Evolutionary conservation across 2,113 vertebrate genomes (phyloP).

Genomic region (Lasiurus borealis): DNA sequence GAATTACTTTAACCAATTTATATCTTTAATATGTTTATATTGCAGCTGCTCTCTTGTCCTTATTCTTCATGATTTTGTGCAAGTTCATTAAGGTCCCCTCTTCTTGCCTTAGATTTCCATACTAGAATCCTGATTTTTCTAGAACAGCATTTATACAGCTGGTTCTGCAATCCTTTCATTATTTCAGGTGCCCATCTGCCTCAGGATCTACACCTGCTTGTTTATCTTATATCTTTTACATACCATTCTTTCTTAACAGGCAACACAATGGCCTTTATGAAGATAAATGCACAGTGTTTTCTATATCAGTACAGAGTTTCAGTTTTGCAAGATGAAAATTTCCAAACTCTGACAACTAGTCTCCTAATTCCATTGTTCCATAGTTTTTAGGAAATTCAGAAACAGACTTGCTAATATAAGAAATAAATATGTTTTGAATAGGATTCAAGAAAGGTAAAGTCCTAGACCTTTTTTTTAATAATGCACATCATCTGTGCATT

Average conservation of each 20-base stretch:
- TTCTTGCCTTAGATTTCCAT: neutral
- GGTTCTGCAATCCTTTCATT: conserved; percentile 2
- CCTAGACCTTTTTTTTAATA: neutral
- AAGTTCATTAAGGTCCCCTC: neutral
- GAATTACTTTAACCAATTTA: neutral
- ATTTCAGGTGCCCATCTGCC: neutral
- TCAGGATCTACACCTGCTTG: neutral
- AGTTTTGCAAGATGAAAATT: neutral
- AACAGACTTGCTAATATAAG: neutral
- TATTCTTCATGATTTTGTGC: neutral
- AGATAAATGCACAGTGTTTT: neutral
- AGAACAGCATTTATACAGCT: neutral
- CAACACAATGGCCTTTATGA: neutral
- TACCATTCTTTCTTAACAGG: neutral
- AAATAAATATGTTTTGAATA: conserved; percentile 3
- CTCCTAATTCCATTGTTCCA: neutral
- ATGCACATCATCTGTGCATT: neutral
- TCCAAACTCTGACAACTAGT: neutral
- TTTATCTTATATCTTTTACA: conserved; percentile 1
- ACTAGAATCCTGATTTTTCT: neutral
- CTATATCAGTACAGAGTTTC: neutral
- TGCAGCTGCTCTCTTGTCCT: neutral
- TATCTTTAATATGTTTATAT: neutral
- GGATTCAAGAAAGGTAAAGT: conserved; percentile 28
- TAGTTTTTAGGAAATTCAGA: neutral